Base-by-base conservation (phyloP, 1,140 invertebrate species). In the Ruditapes philippinarum region DNA sequence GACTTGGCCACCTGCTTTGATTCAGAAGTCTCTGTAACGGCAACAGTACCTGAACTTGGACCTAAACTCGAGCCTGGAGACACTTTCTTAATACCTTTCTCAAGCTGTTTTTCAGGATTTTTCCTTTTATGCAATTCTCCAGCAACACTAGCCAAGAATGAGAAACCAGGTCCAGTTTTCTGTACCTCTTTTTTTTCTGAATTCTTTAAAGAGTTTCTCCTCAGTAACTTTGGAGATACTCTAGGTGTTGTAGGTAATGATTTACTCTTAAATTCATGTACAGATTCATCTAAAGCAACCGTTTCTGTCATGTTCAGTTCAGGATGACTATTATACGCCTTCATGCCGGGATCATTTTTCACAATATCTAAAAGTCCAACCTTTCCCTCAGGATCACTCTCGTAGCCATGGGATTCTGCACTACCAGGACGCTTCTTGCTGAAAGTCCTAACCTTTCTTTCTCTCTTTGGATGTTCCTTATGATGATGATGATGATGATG, bases 91-190 rank as follows among this genome's bases (percentile, higher is more conserved):
- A 51, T 0, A 4, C 45, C 74, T 51, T 31, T 4, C 17, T 78
- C 74, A 33, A 14, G 28, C 11, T 51, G 54, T n/a, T 78, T 51
- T 28, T 33, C 45, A 0, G 54, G 74, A 22, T 78, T n/a, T 78
- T 78, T 78, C 22, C 38, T 54, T 1, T 33, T 22, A 36, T 49
- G 74, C 28, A 78, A 54, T 36, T 78, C 42, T n/a, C 74, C 74
- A 14, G 74, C 74, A 11, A 78, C 74, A 51, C 74, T 36, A 2
- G 42, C 74, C 3, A 78, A n/a, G 31, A 78, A 78, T 19, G 74
- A 78, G 28, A 78, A 78, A 12, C 74, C 74, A 7, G 74, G 74
- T 3, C 74, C 74, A 7, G 3, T 28, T 28, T 62, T 62, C n/a
- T 78, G 42, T 9, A n/a, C 25, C 33, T 51, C 49, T 19, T 31